Conservation (phyloP, 2,888 invertebrate genomes). For the Andrena fulva region DNA sequence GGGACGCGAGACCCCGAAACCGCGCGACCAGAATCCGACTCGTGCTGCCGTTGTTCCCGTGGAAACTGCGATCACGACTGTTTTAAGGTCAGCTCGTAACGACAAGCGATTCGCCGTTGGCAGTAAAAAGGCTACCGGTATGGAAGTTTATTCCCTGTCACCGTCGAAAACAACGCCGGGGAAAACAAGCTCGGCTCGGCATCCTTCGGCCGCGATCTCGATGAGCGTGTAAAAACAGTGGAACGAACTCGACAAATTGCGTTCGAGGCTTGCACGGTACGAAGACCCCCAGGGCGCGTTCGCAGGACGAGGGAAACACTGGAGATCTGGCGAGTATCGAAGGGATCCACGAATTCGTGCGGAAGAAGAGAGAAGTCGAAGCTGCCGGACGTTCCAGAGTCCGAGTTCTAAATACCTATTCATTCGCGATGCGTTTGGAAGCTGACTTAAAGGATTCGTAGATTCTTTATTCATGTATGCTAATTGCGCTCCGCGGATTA, state of each 20-base stretch:
- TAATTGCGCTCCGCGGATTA: conserved; percentile 66
- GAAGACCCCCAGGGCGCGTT: no score
- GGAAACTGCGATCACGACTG: neutral
- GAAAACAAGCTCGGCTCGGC: neutral
- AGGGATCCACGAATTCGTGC: neutral
- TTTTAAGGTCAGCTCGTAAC: conserved; percentile 25
- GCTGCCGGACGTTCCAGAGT: neutral
- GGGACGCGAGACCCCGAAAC: conserved; percentile 8
- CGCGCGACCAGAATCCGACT: conserved; percentile 2
- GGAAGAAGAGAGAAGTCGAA: neutral
- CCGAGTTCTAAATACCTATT: conserved; percentile 53
- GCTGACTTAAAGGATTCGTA: conserved; percentile 62
- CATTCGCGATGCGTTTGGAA: conserved; percentile 59
- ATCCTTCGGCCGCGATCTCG: neutral
- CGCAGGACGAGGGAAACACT: neutral
- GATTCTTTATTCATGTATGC: conserved; percentile 73
- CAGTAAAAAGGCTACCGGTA: conserved; percentile 30
- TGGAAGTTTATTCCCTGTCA: conserved; percentile 20
- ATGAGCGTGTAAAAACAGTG: neutral
- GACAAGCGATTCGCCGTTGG: conserved; percentile 31
- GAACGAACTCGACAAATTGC: neutral
- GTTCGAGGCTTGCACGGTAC: no score
- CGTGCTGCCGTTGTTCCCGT: neutral
- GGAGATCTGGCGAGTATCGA: neutral
- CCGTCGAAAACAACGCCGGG: neutral